A percentile compares a stretch with the other conserved stretches of the same genome.
phyloP scores from a whole-genome alignment of 2,888 invertebrate genomes.

The Nemurella pictetii region DNA sequence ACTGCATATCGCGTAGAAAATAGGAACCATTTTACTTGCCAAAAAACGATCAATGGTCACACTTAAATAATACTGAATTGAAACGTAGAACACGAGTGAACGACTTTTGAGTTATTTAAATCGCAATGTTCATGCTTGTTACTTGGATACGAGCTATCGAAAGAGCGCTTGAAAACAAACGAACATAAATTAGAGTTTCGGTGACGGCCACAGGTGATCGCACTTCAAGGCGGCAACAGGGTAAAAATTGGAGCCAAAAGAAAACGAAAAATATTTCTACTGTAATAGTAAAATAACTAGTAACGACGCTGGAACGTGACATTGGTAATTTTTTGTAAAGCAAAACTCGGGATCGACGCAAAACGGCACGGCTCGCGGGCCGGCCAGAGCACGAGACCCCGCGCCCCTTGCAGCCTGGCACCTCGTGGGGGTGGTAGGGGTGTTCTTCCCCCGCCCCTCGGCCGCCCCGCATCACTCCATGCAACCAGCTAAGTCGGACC shows the following conservation, averaged over 20 bases:
- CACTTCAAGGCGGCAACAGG: slow-evolving; percentile 18
- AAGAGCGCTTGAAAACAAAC: neutral
- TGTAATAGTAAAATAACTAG: neutral
- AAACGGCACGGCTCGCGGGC: slow-evolving; percentile 8
- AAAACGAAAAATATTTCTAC: slow-evolving; percentile 5
- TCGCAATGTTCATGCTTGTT: slow-evolving; percentile 22
- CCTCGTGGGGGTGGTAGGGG: neutral
- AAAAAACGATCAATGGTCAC: slow-evolving; percentile 36
- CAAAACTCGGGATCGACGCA: neutral
- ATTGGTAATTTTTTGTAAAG: slow-evolving; percentile 30
- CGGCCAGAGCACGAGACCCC: neutral
- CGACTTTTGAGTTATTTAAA: slow-evolving; percentile 9
- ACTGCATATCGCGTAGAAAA: slow-evolving; percentile 30
- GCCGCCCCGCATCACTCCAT: neutral
- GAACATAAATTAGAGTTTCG: neutral
- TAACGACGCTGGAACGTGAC: slow-evolving; percentile 3
- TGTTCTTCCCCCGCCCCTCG: slow-evolving; percentile 25
- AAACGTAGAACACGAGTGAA: neutral
- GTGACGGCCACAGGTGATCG: neutral
- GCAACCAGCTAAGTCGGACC: neutral
- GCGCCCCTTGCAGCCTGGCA: neutral
- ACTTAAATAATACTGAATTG: slow-evolving; percentile 12
- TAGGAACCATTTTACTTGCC: slow-evolving; percentile 32
- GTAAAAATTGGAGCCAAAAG: slow-evolving; percentile 14
- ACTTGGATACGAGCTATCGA: neutral